These are phyloP conservation scores for Drepanosiphum platanoidis DNA, from an alignment of 2,888 invertebrate species.

Conservation along the genomic window DNA sequence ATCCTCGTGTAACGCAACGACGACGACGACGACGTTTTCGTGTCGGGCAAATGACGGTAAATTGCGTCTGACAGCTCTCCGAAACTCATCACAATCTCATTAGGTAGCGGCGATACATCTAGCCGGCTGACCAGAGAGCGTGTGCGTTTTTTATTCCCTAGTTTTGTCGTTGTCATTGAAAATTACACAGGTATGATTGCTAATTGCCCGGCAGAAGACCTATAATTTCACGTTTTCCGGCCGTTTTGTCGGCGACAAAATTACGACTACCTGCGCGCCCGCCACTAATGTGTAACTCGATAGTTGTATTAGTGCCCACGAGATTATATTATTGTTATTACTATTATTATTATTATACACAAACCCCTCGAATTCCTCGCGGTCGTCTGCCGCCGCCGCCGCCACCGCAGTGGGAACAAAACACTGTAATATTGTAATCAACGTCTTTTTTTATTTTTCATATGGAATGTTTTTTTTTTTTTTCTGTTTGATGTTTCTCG, in stretches of 20 bases:
- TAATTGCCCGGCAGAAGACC: slow-evolving; percentile 51
- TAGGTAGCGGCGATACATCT: slow-evolving; percentile 1
- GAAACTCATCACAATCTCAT: slow-evolving; percentile 61
- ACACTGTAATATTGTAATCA: slow-evolving; percentile 55
- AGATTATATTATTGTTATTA: slow-evolving; percentile 35
- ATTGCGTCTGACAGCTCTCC: slow-evolving; percentile 47
- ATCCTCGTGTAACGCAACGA: too few relatives aligned
- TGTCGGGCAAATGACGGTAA: slow-evolving; percentile 3
- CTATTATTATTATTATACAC: not conserved
- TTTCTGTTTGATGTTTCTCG: not conserved
- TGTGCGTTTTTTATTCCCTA: slow-evolving; percentile 1
- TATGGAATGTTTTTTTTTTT: not conserved
- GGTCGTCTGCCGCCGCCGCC: slow-evolving; percentile 1
- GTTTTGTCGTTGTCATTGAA: slow-evolving; percentile 56
- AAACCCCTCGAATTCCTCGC: slow-evolving; percentile 33
- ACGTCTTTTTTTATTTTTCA: slow-evolving; percentile 16
- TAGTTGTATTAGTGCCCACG: slow-evolving; percentile 24
- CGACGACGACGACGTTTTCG: not conserved
- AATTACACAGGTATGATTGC: slow-evolving; percentile 47
- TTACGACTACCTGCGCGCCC: slow-evolving; percentile 19
- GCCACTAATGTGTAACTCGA: slow-evolving; percentile 29
- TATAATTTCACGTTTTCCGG: slow-evolving; percentile 61
- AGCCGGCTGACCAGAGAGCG: not conserved
- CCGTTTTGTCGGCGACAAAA: slow-evolving; percentile 62
- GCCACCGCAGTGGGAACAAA: slow-evolving; percentile 52